Conservation (phyloP, 2,888 invertebrate species). For the Phyto melanocephala region DNA sequence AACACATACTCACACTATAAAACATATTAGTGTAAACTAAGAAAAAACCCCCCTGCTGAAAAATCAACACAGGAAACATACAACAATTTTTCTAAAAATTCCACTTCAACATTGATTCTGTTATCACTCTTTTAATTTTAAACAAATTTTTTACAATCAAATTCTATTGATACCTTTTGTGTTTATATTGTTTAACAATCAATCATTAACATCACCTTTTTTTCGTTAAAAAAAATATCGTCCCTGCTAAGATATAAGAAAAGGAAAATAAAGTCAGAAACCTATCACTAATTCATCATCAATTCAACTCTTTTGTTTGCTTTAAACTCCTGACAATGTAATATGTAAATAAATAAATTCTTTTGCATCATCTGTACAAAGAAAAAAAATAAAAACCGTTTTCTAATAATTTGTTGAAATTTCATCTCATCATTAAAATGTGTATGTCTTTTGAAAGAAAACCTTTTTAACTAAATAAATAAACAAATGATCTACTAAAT, state of each 20-base stretch:
- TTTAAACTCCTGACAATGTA: slow-evolving; percentile 25
- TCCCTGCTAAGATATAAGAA: background rate
- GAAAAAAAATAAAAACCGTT: background rate
- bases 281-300: slow-evolving; percentile 37
- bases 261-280: background rate
- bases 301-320: slow-evolving; percentile 10
- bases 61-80: slow-evolving; percentile 30
- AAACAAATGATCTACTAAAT: slow-evolving; percentile 52
- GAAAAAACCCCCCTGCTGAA: background rate
- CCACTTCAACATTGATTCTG: background rate
- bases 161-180: slow-evolving; percentile 21
- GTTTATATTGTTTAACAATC: slow-evolving; percentile 46
- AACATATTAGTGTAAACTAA: background rate
- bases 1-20: background rate
- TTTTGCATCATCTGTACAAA: background rate
- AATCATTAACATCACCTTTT: slow-evolving; percentile 53
- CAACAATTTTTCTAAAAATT: background rate
- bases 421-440: slow-evolving; percentile 38
- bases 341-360: slow-evolving; percentile 35
- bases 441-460: background rate
- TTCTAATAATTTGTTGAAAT: slow-evolving; percentile 31
- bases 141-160: slow-evolving; percentile 1
- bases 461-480: slow-evolving; percentile 41
- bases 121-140: background rate
- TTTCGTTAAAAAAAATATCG: background rate